Evolutionary conservation across 2,113 vertebrate genomes (phyloP).

Genomic region (Callopanchax toddi): DNA sequence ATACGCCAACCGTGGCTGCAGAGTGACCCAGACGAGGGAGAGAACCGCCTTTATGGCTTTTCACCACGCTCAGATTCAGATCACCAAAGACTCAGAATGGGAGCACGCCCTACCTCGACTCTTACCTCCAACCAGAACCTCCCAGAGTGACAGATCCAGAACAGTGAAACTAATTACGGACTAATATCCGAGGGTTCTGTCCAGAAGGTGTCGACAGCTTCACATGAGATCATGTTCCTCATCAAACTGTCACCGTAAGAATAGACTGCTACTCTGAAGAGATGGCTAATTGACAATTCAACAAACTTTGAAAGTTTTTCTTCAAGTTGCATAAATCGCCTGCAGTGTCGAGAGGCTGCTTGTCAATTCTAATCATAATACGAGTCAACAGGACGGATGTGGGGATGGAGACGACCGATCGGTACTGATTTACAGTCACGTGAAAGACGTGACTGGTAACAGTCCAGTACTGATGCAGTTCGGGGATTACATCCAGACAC

Average conservation of each 20-base stretch:
- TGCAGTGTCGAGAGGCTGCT: background rate
- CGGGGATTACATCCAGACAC: too few species aligned
- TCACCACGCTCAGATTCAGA: slow-evolving; percentile 1
- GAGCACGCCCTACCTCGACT: slow-evolving; percentile 1
- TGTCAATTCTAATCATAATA: background rate
- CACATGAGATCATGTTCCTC: slow-evolving; percentile 10
- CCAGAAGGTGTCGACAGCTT: slow-evolving; percentile 39
- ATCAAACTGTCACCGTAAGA: slow-evolving; percentile 11
- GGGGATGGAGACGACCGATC: too few species aligned
- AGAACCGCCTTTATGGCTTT: slow-evolving; percentile 11
- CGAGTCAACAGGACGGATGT: too few species aligned
- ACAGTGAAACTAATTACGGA: slow-evolving; percentile 1
- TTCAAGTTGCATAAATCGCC: background rate
- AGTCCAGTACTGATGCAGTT: too few species aligned
- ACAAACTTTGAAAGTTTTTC: slow-evolving; percentile 11
- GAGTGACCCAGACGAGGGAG: slow-evolving; percentile 40
- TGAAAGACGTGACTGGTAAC: too few species aligned
- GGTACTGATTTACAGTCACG: too few species aligned
- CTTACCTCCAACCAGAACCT: background rate
- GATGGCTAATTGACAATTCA: slow-evolving; percentile 1
- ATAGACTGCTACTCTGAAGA: slow-evolving; percentile 48
- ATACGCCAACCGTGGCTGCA: slow-evolving; percentile 21
- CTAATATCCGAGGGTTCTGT: slow-evolving; percentile 9
- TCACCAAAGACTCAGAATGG: slow-evolving; percentile 13
- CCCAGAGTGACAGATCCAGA: slow-evolving; percentile 13